Evolutionary conservation across 2,888 invertebrate species (phyloP), one percentile per base, ranked within the genome.

Genomic region (Philaethria dido): DNA sequence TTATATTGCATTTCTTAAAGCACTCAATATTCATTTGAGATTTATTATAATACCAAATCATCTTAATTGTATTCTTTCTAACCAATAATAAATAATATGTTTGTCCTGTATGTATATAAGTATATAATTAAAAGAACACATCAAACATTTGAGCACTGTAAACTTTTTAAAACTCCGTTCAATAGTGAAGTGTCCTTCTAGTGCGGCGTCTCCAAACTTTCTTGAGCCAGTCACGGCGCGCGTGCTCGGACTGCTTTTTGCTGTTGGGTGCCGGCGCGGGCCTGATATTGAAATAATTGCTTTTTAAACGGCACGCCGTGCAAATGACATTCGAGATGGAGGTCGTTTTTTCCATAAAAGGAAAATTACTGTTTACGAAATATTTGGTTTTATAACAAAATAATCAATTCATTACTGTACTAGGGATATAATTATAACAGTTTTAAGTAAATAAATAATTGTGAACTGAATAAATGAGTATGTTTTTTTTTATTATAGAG

Each of bases 281-380:
- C 84, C 84, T 86, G 88, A 88, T 91, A 90, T 91, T 92, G 91
- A 89, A 92, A 91, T 91, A 92, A 92, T 92, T 92, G 88, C 89
- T 92, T 92, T 91, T 92, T 90, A 89, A 87, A 88, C 91, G 87
- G 85, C 90, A 89, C 88, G 89, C 81, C 89, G 92, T 89, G 89
- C 91, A 91, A 92, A 91, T 91, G 92, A 91, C 92, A 92, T 92
- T 92, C 91, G 92, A 87, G 85, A 92, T 88, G 89, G 91, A 92
- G 92, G 92, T 87, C 91, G 89, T 86, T 92, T 91, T 91, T 92
- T 85, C 77, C 78, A 84, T 81, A 86, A 85, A 84, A 82, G 87
- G 86, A 88, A 89, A 89, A 89, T 88, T 85, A 83, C 81, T 84
- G 82, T 81, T 88, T 87, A 86, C 86, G 87, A 88, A 89, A 88